A percentile compares a stretch with the other conserved stretches of the same genome.
These are phyloP conservation scores for Trichonephila clavata DNA, from an alignment of 1,140 invertebrate species.

Conservation along the genomic window DNA sequence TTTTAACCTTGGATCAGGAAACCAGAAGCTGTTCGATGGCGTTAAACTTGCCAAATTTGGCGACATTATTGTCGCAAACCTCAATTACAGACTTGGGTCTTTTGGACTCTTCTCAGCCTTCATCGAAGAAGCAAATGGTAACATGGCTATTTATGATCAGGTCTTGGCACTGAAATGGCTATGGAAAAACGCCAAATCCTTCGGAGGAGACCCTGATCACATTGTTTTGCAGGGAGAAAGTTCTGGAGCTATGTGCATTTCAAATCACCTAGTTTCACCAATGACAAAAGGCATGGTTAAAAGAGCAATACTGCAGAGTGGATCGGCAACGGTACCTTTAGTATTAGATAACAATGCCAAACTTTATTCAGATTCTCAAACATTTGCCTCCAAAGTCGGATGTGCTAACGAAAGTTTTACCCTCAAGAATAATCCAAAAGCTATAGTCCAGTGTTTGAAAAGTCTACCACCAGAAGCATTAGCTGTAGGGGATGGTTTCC, in stretches of 20 bases:
- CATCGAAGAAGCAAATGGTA: conserved; percentile 89
- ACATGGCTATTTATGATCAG: conserved; percentile 86
- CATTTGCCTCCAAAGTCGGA: neutral
- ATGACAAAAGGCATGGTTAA: conserved; percentile 74
- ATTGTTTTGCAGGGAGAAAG: conserved; percentile 83
- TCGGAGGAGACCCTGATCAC: conserved; percentile 77
- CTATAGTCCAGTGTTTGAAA: conserved; percentile 33
- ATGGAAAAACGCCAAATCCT: conserved; percentile 77
- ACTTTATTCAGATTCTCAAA: neutral
- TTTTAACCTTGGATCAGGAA: conserved; percentile 78
- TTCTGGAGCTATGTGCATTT: conserved; percentile 80
- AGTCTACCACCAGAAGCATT: neutral
- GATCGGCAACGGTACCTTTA: conserved; percentile 2
- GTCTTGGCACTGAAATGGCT: conserved; percentile 78
- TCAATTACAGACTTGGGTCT: conserved; percentile 81
- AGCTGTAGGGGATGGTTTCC: neutral
- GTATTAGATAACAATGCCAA: conserved; percentile 2
- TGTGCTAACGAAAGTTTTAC: conserved; percentile 11
- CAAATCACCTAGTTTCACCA: conserved; percentile 80
- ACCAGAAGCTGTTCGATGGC: conserved; percentile 77
- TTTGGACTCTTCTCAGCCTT: conserved; percentile 95
- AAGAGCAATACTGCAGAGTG: conserved; percentile 81
- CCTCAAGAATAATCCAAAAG: conserved; percentile 17
- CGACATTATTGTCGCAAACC: conserved; percentile 80
- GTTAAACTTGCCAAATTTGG: conserved; percentile 78